Percentiles rank a stretch among this genome's conserved stretches.
Evolutionary conservation across 2,113 vertebrate species (phyloP).

Genomic region (Muscicapa adusta): DNA sequence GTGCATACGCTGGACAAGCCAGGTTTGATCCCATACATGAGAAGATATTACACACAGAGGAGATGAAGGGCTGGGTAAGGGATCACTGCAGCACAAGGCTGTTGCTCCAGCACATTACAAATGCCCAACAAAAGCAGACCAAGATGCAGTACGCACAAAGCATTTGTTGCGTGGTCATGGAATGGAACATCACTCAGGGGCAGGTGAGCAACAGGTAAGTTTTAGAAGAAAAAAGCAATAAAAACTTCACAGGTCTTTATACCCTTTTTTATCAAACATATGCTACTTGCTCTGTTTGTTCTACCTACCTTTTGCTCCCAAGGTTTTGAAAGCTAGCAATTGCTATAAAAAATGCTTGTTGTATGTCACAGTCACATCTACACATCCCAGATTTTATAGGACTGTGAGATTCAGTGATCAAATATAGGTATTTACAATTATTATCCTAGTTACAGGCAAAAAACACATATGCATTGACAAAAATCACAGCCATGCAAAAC

Average conservation of each 20-base stretch:
- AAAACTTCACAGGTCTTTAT: background rate
- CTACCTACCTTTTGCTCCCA: background rate
- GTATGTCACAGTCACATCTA: background rate
- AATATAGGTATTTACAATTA: background rate
- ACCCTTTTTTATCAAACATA: background rate
- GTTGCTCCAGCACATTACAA: background rate
- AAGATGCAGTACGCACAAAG: background rate
- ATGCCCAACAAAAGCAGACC: background rate
- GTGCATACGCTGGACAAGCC: fast-evolving
- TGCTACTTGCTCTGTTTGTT: background rate
- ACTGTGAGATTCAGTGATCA: background rate
- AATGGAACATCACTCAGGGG: background rate
- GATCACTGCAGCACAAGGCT: background rate
- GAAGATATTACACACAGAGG: background rate
- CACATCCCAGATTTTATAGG: background rate
- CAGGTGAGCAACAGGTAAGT: background rate
- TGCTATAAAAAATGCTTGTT: background rate
- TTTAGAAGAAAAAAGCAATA: background rate
- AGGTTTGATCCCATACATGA: background rate
- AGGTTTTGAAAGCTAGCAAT: background rate
- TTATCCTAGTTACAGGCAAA: background rate
- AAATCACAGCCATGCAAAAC: background rate
- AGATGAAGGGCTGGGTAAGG: background rate
- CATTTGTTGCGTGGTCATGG: background rate
- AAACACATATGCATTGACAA: background rate